phyloP scores from a whole-genome alignment of 2,888 invertebrate genomes.

The Athalia cordata region DNA sequence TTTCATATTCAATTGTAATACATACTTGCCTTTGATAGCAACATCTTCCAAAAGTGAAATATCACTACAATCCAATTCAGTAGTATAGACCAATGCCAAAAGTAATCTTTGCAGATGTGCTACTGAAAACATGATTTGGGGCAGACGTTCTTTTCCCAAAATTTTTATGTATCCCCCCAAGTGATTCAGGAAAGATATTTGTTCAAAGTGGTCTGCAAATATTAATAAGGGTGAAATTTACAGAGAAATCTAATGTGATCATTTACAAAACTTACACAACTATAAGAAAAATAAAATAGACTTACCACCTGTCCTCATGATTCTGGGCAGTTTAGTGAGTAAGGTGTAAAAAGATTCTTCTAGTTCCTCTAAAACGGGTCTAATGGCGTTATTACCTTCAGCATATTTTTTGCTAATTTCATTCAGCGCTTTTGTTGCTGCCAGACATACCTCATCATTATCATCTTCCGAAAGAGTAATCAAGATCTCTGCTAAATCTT shows the following conservation, averaged over 20 bases:
- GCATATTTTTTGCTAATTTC: slow-evolving; percentile 73
- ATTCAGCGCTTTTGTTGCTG: slow-evolving; percentile 69
- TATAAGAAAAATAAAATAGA: slow-evolving; percentile 6
- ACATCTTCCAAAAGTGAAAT: slow-evolving; percentile 77
- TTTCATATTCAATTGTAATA: slow-evolving; percentile 26
- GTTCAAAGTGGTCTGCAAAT: slow-evolving; percentile 77
- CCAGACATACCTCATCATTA: slow-evolving; percentile 74
- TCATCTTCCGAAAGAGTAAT: slow-evolving; percentile 83
- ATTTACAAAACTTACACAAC: neutral
- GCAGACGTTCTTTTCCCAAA: slow-evolving; percentile 77
- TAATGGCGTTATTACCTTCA: slow-evolving; percentile 63
- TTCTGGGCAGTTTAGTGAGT: slow-evolving; percentile 79
- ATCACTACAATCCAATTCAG: slow-evolving; percentile 74
- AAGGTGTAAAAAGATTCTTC: slow-evolving; percentile 79
- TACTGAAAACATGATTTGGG: slow-evolving; percentile 76
- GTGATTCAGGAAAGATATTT: slow-evolving; percentile 79
- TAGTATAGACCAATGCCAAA: slow-evolving; percentile 75
- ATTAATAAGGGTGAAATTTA: neutral
- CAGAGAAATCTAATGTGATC: neutral
- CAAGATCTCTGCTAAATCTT: slow-evolving; percentile 80
- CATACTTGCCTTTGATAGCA: slow-evolving; percentile 68
- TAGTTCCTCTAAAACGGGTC: slow-evolving; percentile 75
- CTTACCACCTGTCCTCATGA: slow-evolving; percentile 75
- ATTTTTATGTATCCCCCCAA: slow-evolving; percentile 81
- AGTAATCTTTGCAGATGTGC: slow-evolving; percentile 77